Conservation (phyloP, 1,140 invertebrate genomes). For the Penaeus japonicus region DNA sequence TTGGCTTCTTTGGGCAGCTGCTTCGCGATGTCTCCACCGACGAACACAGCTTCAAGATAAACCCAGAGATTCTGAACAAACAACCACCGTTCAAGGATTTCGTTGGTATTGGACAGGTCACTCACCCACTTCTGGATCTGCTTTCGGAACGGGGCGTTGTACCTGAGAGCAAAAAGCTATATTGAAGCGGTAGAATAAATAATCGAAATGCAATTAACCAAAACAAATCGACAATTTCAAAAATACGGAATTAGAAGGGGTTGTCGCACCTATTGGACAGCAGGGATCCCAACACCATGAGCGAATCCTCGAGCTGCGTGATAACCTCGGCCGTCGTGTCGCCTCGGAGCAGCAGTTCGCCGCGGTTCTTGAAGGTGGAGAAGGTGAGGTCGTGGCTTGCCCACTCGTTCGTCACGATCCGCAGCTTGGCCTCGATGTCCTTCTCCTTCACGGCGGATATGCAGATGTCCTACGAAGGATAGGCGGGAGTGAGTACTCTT, state of each 20-base stretch:
- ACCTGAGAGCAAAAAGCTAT: constrained; percentile 68
- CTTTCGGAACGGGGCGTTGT: constrained; percentile 95
- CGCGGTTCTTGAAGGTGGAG: constrained; percentile 93
- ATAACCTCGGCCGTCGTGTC: constrained; percentile 96
- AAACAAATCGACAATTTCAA: background rate
- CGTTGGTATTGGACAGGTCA: constrained; percentile 94
- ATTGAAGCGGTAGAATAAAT: too few species aligned
- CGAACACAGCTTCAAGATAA: constrained; percentile 96
- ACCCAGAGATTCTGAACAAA: constrained; percentile 99
- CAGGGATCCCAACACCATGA: constrained; percentile 93
- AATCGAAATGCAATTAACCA: too few species aligned
- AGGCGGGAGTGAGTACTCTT: background rate
- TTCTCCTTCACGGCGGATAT: constrained; percentile 98
- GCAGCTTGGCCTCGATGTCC: constrained; percentile 95
- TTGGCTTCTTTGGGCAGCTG: constrained; percentile 95
- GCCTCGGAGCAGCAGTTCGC: constrained; percentile 88
- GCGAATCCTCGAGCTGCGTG: constrained; percentile 90
- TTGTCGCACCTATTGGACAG: constrained; percentile 80
- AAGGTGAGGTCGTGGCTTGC: constrained; percentile 91
- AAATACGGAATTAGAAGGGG: background rate
- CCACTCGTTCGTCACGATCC: constrained; percentile 96
- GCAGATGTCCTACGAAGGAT: constrained; percentile 81
- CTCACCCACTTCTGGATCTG: constrained; percentile 96
- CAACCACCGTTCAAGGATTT: constrained; percentile 95
- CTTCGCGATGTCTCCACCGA: constrained; percentile 98